These are phyloP conservation scores for Nycticorax nycticorax DNA, from an alignment of 2,113 vertebrate species.

Conservation along the genomic window DNA sequence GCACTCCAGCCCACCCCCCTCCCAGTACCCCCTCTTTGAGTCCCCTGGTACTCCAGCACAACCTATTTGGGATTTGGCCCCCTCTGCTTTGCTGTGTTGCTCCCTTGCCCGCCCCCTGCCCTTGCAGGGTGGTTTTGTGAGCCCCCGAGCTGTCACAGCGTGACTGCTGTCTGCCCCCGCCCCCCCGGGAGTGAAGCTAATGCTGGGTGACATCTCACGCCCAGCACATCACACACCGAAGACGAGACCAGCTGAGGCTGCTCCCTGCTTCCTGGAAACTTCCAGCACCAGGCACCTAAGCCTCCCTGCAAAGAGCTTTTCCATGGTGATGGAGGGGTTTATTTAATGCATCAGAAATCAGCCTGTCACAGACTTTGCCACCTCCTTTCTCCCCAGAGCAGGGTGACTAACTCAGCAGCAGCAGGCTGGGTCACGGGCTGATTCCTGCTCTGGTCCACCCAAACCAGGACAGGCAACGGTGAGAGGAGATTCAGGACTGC, in stretches of 20 bases:
- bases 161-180: not conserved
- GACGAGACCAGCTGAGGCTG: slow-evolving; percentile 58
- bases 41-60: not conserved
- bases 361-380: not conserved
- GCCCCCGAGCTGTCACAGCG: not conserved
- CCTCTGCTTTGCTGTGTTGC: not conserved
- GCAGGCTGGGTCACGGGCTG: not conserved
- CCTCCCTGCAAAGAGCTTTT: not conserved
- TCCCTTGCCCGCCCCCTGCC: not conserved
- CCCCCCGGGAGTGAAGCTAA: slow-evolving; percentile 12
- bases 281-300: slow-evolving; percentile 27
- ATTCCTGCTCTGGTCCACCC: not conserved
- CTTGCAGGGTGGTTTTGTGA: not conserved
- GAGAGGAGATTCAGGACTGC: not conserved
- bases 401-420: not conserved
- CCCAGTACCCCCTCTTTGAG: not conserved
- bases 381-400: not conserved
- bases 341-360: not conserved
- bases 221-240: not conserved
- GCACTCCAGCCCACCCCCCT: not conserved
- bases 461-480: not conserved
- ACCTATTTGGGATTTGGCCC: not conserved
- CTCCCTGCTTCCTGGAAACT: slow-evolving; percentile 6
- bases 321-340: not conserved
- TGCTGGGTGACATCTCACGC: slow-evolving; percentile 45